A percentile compares a stretch with the other conserved stretches of the same genome.
These are phyloP conservation scores for Cheracebus regulus DNA, from an alignment of 2,797 vertebrate species.

Conservation along the genomic window DNA sequence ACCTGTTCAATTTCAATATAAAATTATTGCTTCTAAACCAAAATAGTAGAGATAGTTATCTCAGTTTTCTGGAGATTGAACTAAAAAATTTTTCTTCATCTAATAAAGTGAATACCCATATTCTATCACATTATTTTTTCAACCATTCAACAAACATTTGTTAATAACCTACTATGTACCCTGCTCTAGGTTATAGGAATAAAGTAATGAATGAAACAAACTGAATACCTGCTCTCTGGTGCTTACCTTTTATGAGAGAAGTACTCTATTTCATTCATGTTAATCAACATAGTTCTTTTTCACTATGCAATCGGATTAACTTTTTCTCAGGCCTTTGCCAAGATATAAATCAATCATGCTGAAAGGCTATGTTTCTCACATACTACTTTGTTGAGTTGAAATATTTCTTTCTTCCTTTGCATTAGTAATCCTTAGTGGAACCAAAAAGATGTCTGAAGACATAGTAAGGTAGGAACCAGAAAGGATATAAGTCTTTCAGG, in stretches of 20 bases:
- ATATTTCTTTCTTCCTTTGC: background rate
- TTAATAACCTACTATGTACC: background rate
- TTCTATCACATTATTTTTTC: background rate
- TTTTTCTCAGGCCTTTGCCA: background rate
- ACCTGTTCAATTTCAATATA: background rate
- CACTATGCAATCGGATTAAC: background rate
- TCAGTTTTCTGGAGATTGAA: background rate
- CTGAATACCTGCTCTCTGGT: background rate
- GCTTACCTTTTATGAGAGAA: background rate
- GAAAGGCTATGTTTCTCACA: background rate
- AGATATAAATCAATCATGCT: background rate
- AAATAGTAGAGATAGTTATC: background rate
- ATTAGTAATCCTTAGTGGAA: background rate
- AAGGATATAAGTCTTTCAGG: background rate
- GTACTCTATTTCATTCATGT: background rate
- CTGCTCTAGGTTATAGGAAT: background rate
- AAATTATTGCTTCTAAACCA: background rate
- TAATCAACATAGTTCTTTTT: background rate
- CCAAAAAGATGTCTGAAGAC: background rate
- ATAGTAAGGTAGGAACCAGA: background rate
- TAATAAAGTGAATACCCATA: slow-evolving; percentile 21
- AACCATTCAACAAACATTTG: background rate
- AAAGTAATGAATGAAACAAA: background rate
- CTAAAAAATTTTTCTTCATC: background rate
- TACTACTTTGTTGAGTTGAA: background rate